Base-by-base conservation (phyloP, 2,113 vertebrate species). In the Psilopogon haemacephalus region DNA sequence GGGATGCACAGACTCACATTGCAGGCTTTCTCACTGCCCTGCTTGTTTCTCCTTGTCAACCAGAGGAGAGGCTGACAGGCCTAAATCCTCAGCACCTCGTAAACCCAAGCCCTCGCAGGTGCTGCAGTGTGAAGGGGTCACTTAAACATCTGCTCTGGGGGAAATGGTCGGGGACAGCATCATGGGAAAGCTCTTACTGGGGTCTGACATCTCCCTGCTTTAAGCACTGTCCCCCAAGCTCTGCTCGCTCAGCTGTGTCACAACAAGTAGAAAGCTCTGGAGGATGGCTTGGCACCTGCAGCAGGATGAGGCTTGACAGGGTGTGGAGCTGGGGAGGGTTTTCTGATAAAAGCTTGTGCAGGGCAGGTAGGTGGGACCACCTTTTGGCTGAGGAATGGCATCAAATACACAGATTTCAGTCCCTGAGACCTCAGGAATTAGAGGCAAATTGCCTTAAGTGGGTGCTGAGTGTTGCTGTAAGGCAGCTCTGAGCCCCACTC, bases 61-160 rank as follows among this genome's bases (percentile, higher is more conserved):
- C 62, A 15, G 13, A 38, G 65, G 71, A 56, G 38, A 85, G 38
- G 37, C 38, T 46, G 59, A 24, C 1, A 2, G 37, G 8, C 16
- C 28, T 56, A 55, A 68, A 65, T 86, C 44, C 32, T 81, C 84
- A 38, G 7, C 26, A 40, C 13, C 54, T 48, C 60, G 52, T 33
- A n/a, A 64, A 30, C 18, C 21, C 21, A 33, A 44, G 48, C 37
- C 32, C 8, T 0, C 38, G 23, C 0, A 0, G 73, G 24, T 37
- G 16, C 79, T 71, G 50, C 0, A 0, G 69, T 28, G 15, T 15
- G 58, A 52, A n/a, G 55, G 58, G 8, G 9, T 79, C 15, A 6
- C 40, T 60, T 46, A 30, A 15, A 87, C 63, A 48, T n/a, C 24
- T 7, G 6, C 30, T 15, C 24, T 0, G 15, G 58, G 58, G 46